A percentile compares a stretch with the other conserved stretches of the same genome.
Conservation (phyloP, 2,888 invertebrate genomes). For the Crematogaster levior region DNA sequence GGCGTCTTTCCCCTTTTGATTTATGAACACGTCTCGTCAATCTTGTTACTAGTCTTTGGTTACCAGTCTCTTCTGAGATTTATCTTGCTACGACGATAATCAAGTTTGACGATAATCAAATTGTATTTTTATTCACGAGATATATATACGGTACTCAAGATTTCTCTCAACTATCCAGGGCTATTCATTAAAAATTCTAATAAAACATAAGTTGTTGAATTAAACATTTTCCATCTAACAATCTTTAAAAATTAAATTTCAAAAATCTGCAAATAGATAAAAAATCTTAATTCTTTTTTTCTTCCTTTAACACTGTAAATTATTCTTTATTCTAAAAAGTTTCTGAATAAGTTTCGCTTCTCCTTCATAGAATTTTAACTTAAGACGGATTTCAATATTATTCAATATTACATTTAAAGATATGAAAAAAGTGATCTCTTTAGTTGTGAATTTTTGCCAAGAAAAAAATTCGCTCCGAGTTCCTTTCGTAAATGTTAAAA, state of each 20-base stretch:
- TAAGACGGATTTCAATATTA: not conserved
- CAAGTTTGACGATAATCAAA: constrained; percentile 3
- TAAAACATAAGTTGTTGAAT: not conserved
- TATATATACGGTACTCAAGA: not conserved
- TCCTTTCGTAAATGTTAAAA: not conserved
- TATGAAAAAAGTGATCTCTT: not conserved
- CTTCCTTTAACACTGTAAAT: not conserved
- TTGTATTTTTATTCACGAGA: not conserved
- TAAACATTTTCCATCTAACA: not conserved
- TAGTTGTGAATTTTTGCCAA: not conserved
- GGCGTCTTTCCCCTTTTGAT: not conserved
- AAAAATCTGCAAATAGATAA: not conserved
- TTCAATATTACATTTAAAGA: too few species aligned
- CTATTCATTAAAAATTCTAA: not conserved
- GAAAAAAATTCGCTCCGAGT: not conserved
- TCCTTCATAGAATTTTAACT: not conserved
- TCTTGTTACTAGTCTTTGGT: not conserved
- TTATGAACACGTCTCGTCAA: constrained; percentile 15
- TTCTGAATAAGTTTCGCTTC: not conserved
- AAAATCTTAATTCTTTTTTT: not conserved
- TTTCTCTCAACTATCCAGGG: not conserved
- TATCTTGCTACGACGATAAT: constrained; percentile 7
- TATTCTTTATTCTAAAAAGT: not conserved
- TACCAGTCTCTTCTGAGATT: constrained; percentile 20
- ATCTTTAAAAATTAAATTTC: not conserved